Conservation (phyloP, 2,113 vertebrate species). For the Mobula hypostoma region DNA sequence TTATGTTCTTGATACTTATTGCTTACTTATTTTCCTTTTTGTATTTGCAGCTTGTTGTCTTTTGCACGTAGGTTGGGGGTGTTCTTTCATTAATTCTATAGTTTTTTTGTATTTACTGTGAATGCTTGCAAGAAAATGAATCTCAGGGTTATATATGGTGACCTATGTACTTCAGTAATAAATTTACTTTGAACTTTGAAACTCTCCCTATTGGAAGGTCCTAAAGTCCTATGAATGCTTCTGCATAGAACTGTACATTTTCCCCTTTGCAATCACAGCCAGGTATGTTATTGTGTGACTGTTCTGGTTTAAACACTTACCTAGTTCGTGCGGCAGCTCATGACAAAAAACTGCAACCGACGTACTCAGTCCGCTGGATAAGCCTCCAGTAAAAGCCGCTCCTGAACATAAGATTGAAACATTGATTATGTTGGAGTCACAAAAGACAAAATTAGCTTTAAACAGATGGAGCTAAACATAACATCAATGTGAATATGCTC, state of each 20-base stretch:
- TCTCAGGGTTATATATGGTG: too few relatives aligned
- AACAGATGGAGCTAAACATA: neutral
- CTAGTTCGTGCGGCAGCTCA: constrained; percentile 88
- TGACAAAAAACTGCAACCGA: constrained; percentile 96
- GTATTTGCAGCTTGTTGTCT: too few relatives aligned
- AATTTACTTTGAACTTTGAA: neutral
- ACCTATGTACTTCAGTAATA: too few relatives aligned
- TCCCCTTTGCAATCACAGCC: neutral
- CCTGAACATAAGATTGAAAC: constrained; percentile 55
- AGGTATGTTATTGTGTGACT: neutral
- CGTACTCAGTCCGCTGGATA: constrained; percentile 91
- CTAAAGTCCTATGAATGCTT: neutral
- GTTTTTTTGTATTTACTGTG: too few relatives aligned
- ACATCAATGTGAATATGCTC: neutral
- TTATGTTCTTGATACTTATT: too few relatives aligned
- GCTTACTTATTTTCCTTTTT: too few relatives aligned
- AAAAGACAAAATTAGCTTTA: neutral
- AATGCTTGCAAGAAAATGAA: too few relatives aligned
- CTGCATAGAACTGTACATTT: neutral
- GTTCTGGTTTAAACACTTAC: constrained; percentile 56
- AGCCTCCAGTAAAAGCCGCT: constrained; percentile 85
- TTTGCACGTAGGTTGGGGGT: too few relatives aligned
- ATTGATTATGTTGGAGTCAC: constrained; percentile 23
- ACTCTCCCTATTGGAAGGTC: neutral
- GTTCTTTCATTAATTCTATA: too few relatives aligned